These are phyloP conservation scores for Mycalesis mineus DNA, from an alignment of 2,888 invertebrate genomes.

Conservation along the genomic window DNA sequence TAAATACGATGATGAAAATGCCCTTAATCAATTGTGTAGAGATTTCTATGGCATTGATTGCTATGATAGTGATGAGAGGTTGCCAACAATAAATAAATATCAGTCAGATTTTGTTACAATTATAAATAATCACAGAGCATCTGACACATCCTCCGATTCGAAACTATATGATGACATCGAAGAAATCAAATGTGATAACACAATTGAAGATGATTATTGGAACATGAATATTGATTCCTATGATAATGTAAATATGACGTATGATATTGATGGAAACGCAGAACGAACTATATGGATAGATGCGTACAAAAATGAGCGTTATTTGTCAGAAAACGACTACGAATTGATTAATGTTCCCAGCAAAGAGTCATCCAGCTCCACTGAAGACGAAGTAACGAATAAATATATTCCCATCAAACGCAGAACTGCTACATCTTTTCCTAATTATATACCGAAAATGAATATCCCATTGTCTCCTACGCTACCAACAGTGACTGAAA, in stretches of 20 bases:
- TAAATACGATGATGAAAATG: slow-evolving; percentile 13
- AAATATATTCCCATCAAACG: slow-evolving; percentile 8
- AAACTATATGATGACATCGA: slow-evolving; percentile 33
- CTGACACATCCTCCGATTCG: slow-evolving; percentile 47
- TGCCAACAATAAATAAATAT: slow-evolving; percentile 28
- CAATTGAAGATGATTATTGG: slow-evolving; percentile 28
- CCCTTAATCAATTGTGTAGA: slow-evolving; percentile 15
- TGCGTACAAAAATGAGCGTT: slow-evolving; percentile 56
- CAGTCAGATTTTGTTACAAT: slow-evolving; percentile 50
- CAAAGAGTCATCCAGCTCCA: slow-evolving; percentile 37
- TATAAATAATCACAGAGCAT: slow-evolving; percentile 41
- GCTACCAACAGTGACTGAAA: slow-evolving; percentile 61
- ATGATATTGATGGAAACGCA: slow-evolving; percentile 34
- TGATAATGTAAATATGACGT: slow-evolving; percentile 37
- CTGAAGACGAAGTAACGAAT: slow-evolving; percentile 33
- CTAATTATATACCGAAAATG: slow-evolving; percentile 51
- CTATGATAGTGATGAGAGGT: neutral
- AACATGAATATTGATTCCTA: slow-evolving; percentile 32
- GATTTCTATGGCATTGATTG: slow-evolving; percentile 20
- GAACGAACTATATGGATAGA: slow-evolving; percentile 59
- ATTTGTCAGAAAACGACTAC: slow-evolving; percentile 44
- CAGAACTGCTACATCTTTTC: slow-evolving; percentile 52
- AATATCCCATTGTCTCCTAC: slow-evolving; percentile 44
- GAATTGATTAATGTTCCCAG: slow-evolving; percentile 41
- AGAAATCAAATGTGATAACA: slow-evolving; percentile 33